Evolutionary conservation across 2,113 vertebrate genomes (phyloP).

Genomic region (Aleadryas rufinucha): DNA sequence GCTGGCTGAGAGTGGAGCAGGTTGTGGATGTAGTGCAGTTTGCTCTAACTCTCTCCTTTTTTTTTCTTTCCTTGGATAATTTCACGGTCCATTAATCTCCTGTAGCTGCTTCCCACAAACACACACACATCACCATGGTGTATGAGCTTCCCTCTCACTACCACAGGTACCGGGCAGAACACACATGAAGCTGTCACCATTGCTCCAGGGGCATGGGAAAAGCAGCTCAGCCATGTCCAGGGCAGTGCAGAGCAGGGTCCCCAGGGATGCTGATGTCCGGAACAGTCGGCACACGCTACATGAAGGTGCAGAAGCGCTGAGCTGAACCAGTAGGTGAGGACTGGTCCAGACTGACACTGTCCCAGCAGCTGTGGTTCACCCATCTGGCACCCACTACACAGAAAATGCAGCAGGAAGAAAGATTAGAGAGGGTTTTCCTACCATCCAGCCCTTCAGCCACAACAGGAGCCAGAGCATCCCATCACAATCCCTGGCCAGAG

Average conservation of each 20-base stretch:
- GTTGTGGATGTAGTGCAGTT: neutral
- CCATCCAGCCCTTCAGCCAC: neutral
- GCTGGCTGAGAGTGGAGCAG: neutral
- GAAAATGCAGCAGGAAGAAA: neutral
- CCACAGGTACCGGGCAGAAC: neutral
- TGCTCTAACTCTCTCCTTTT: neutral
- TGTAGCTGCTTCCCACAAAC: neutral
- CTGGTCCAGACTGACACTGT: neutral
- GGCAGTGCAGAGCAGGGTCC: neutral
- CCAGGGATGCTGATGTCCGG: neutral
- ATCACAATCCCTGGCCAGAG: neutral
- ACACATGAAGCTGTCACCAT: neutral
- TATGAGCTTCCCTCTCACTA: neutral
- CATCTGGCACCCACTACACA: neutral
- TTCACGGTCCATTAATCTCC: slow-evolving; percentile 6
- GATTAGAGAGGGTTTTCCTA: neutral
- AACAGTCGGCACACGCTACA: neutral
- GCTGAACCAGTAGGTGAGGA: neutral
- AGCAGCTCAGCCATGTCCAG: neutral
- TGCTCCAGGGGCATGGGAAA: rapidly evolving
- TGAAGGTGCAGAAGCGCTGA: rapidly evolving
- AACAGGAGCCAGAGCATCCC: neutral
- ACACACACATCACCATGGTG: neutral
- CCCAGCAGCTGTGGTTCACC: rapidly evolving
- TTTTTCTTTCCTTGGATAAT: neutral